Conservation (phyloP, 2,797 vertebrate genomes). For the Chromis chromis region DNA sequence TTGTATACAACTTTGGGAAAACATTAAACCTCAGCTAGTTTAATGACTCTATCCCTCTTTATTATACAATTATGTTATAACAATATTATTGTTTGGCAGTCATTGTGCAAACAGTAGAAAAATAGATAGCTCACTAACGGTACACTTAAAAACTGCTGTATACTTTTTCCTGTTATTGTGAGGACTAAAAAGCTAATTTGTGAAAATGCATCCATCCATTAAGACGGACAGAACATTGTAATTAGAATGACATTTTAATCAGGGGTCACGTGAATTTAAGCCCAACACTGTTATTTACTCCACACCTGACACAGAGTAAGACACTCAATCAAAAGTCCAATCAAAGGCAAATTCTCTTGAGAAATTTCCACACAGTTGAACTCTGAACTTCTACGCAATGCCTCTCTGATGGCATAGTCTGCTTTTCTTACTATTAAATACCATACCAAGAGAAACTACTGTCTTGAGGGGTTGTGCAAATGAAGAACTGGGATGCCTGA, state of each 20-base stretch:
- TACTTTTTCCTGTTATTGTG: neutral
- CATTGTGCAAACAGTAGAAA: slow-evolving; percentile 2
- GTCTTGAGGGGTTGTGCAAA: neutral
- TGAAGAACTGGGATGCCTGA: neutral
- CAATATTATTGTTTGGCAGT: slow-evolving; percentile 8
- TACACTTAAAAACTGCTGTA: neutral
- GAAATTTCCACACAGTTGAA: neutral
- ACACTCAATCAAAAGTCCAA: neutral
- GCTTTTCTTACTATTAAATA: neutral
- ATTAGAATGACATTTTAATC: slow-evolving; percentile 7
- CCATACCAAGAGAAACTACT: neutral
- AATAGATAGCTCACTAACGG: neutral
- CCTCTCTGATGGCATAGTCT: neutral
- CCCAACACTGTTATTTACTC: neutral
- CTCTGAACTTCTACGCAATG: neutral
- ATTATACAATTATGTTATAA: slow-evolving; percentile 4
- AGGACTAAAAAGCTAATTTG: neutral
- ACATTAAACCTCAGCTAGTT: neutral
- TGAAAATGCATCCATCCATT: neutral
- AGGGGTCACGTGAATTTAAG: neutral
- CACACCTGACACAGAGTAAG: neutral
- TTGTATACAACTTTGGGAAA: neutral
- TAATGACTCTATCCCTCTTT: slow-evolving; percentile 1
- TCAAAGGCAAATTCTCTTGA: neutral
- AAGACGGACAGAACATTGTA: neutral